These are phyloP conservation scores for Sebastes hubbsi DNA, from an alignment of 2,797 vertebrate genomes.

Conservation along the genomic window DNA sequence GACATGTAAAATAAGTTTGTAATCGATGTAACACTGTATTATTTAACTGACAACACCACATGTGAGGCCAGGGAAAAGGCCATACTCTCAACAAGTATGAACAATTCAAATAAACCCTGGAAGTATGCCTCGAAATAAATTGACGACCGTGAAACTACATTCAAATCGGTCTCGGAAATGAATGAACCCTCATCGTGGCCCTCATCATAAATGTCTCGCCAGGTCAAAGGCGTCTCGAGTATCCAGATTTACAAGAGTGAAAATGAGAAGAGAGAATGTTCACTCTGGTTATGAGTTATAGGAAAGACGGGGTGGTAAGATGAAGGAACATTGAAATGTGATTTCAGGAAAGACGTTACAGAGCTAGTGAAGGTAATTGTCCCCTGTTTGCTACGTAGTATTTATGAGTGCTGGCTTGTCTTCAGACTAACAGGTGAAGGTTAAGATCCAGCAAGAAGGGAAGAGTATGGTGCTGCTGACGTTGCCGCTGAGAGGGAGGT, in stretches of 20 bases:
- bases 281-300: not conserved
- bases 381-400: conserved; percentile 54
- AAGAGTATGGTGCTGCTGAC: conserved; percentile 66
- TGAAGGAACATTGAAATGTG: not conserved
- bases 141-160: conserved; percentile 21
- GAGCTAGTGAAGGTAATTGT: not conserved
- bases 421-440: conserved; percentile 67
- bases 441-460: conserved; percentile 5
- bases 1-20: not conserved
- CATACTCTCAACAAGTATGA: not conserved
- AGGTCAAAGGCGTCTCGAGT: conserved; percentile 14
- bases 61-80: conserved; percentile 3
- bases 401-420: conserved; percentile 54
- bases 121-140: conserved; percentile 41
- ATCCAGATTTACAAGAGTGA: conserved; percentile 29
- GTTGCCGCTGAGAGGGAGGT: conserved; percentile 14
- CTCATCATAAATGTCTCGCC: not conserved
- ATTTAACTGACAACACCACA: conserved; percentile 43
- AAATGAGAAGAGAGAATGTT: conserved; percentile 22
- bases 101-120: conserved; percentile 40
- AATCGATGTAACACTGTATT: not conserved
- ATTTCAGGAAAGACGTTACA: not conserved
- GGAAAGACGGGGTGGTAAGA: not conserved
- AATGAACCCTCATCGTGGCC: conserved; percentile 19
- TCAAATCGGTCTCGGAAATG: conserved; percentile 29